phyloP scores from a whole-genome alignment of 2,113 vertebrate genomes.

The Aphelocoma coerulescens region DNA sequence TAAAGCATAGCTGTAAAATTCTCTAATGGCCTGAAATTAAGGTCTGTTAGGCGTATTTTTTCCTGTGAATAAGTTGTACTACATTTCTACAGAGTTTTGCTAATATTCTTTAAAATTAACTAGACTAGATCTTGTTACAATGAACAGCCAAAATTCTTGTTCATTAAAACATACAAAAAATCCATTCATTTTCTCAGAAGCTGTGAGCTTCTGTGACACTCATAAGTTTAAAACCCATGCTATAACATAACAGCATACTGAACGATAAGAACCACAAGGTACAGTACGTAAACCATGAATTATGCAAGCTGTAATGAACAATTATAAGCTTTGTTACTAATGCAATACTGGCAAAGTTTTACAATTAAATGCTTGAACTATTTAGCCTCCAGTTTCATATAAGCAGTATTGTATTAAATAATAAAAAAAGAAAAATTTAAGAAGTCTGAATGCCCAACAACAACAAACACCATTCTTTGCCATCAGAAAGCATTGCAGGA shows the following conservation, averaged over 20 bases:
- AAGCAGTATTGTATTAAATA: neutral
- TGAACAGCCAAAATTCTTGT: neutral
- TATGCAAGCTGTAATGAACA: neutral
- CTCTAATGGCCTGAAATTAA: neutral
- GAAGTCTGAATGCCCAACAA: neutral
- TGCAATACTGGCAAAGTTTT: neutral
- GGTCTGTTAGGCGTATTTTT: neutral
- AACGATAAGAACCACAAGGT: accelerated
- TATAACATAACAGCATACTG: neutral
- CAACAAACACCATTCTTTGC: neutral
- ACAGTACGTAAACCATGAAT: neutral
- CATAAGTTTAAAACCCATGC: neutral
- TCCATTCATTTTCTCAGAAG: neutral
- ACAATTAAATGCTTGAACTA: neutral
- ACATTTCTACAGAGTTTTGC: neutral
- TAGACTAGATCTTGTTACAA: neutral
- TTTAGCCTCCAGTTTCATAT: neutral
- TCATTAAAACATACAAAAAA: neutral
- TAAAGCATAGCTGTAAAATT: neutral
- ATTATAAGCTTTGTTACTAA: neutral
- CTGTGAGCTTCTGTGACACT: neutral
- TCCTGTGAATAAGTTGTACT: neutral
- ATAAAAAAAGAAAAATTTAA: neutral
- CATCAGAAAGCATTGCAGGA: neutral
- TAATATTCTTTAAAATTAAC: neutral